These are phyloP conservation scores for Neodontobutis hainanensis DNA, from an alignment of 2,113 vertebrate species.

Conservation along the genomic window DNA sequence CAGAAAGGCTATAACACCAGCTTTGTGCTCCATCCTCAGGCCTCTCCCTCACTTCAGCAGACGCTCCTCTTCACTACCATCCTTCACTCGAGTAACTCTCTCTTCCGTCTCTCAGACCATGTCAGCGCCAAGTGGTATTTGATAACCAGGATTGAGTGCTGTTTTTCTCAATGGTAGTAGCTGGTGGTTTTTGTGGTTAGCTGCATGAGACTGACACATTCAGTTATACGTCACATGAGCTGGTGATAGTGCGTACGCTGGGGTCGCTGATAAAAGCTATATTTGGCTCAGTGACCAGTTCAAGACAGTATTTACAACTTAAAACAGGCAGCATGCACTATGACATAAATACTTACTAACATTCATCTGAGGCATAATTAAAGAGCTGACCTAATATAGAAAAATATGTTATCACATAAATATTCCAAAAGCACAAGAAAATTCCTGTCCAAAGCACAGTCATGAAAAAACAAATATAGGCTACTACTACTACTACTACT, in stretches of 20 bases:
- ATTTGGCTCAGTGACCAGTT: slow-evolving; percentile 51
- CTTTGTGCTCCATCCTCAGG: slow-evolving; percentile 43
- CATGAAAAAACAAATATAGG: too few species aligned
- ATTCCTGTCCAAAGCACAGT: too few species aligned
- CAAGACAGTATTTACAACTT: not conserved
- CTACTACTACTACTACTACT: too few species aligned
- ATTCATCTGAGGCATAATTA: too few species aligned
- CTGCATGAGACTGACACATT: slow-evolving; percentile 60
- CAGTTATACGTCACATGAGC: slow-evolving; percentile 47
- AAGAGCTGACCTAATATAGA: too few species aligned
- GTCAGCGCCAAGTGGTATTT: slow-evolving; percentile 20
- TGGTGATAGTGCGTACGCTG: slow-evolving; percentile 33
- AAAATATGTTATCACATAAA: too few species aligned
- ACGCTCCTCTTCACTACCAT: slow-evolving; percentile 18
- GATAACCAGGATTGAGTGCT: slow-evolving; percentile 50
- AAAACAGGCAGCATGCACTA: not conserved
- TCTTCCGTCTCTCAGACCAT: slow-evolving; percentile 32
- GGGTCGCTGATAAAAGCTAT: slow-evolving; percentile 71
- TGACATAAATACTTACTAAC: not conserved
- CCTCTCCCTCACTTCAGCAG: slow-evolving; percentile 21
- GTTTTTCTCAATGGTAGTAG: slow-evolving; percentile 49
- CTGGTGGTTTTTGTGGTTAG: slow-evolving; percentile 53
- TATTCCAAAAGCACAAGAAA: too few species aligned
- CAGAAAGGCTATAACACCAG: slow-evolving; percentile 36
- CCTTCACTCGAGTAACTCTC: not conserved